Evolutionary conservation across 2,888 invertebrate genomes (phyloP), one percentile per base, ranked within the genome.

Genomic region (Morpho helenor): DNA sequence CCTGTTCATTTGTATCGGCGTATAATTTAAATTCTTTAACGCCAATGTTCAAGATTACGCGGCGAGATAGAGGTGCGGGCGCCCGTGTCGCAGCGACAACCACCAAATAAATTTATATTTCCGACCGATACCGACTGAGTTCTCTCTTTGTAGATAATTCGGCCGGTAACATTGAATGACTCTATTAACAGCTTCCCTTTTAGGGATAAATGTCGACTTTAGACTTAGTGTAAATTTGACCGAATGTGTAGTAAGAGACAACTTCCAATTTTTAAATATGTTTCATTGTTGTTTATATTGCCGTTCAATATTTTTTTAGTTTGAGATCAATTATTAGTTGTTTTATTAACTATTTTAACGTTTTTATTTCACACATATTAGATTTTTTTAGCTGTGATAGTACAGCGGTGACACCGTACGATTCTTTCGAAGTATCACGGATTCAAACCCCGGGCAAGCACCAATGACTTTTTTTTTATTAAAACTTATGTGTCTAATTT

Each of bases 21-120:
- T 88, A 90, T 89, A 90, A 90, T 89, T 90, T 90, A 90, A 90
- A 89, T 89, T 89, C 89, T 90, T 90, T 90, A 89, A 89, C 90
- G 90, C 90, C 89, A 89, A 89, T 90, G 90, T 89, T 89, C 83
- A 87, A 90, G 90, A 90, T 90, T 89, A 89, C 84, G 82, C 84
- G 84, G 80, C 68, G 80, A 80, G 89, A 90, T 89, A 90, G 82
- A 81, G 84, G 77, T 76, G 79, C 82, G 84, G 83, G 89, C 87
- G 89, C 89, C 86, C 87, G 85, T 86, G 89, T 87, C 81, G 74
- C 77, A 60, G 77, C 77, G 80, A 88, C 86, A 84, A 82, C 82
- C 84, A 86, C 87, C 80, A 87, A 87, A 88, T 89, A 89, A 89
- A 90, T 89, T 88, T 89, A 89, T 88, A 88, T 87, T 84, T 89